These are phyloP conservation scores for Leucozona laternaria DNA, from an alignment of 2,888 invertebrate genomes.

Conservation along the genomic window DNA sequence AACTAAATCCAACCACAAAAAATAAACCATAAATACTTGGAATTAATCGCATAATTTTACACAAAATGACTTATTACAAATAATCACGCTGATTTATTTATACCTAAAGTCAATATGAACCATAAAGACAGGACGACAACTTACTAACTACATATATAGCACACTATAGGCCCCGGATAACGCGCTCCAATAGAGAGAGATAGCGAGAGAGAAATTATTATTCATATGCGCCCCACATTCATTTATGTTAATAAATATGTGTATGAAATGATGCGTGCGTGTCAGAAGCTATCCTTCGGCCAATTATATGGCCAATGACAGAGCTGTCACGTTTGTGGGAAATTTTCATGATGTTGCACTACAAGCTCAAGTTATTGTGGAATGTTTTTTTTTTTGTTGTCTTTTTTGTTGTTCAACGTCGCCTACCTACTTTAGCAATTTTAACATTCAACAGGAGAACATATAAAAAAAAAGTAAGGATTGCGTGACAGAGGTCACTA, in stretches of 20 bases:
- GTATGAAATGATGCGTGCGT: conserved; percentile 68
- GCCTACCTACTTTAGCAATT: neutral
- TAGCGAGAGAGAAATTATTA: conserved; percentile 17
- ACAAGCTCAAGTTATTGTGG: neutral
- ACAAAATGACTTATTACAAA: conserved; percentile 47
- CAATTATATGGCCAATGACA: conserved; percentile 63
- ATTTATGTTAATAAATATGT: conserved; percentile 50
- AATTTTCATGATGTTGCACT: conserved; percentile 58
- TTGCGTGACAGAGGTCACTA: conserved; percentile 61
- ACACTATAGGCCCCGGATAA: neutral
- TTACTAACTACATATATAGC: neutral
- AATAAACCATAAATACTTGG: too few relatives aligned
- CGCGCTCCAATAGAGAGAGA: neutral
- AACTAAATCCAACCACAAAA: too few relatives aligned
- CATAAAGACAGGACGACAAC: neutral
- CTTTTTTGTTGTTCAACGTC: neutral
- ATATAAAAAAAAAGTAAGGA: conserved; percentile 27
- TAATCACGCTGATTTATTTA: conserved; percentile 62
- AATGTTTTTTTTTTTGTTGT: neutral
- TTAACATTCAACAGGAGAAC: conserved; percentile 60
- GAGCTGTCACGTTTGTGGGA: conserved; percentile 62
- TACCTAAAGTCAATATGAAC: conserved; percentile 15
- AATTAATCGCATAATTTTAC: conserved; percentile 29
- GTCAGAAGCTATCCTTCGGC: conserved; percentile 61
- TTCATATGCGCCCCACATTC: conserved; percentile 58